Percentiles rank a stretch among this genome's conserved stretches.
These are phyloP conservation scores for Coendou prehensilis DNA, from an alignment of 2,797 vertebrate genomes.

Conservation along the genomic window DNA sequence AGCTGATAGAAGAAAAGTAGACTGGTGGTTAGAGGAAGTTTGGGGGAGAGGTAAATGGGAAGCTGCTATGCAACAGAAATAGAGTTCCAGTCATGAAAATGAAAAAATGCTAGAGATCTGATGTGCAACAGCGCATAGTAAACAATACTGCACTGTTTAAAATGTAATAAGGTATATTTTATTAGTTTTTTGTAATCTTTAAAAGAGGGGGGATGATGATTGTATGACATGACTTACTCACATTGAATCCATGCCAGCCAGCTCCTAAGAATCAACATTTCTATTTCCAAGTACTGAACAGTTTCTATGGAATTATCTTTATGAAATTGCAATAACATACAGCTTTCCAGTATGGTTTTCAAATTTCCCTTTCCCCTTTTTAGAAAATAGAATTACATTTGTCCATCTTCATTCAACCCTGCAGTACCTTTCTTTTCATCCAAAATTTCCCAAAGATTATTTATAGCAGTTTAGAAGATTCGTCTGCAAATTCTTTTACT, in stretches of 20 bases:
- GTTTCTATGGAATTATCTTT: background rate
- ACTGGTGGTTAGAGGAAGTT: background rate
- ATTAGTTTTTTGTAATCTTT: background rate
- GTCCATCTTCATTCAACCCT: constrained; percentile 39
- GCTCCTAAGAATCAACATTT: background rate
- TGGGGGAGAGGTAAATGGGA: background rate
- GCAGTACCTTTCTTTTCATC: constrained; percentile 18
- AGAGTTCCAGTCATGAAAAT: background rate
- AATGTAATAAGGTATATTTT: background rate
- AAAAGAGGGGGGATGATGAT: background rate
- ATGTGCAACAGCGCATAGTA: background rate
- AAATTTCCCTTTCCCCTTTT: constrained; percentile 53
- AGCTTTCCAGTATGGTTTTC: constrained; percentile 13
- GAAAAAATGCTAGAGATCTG: background rate
- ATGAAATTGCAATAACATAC: background rate
- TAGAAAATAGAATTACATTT: constrained; percentile 48
- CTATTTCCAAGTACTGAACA: background rate
- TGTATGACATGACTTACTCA: background rate
- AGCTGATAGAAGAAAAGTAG: background rate
- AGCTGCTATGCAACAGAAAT: background rate
- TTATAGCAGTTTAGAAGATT: constrained; percentile 49
- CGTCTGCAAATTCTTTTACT: constrained; percentile 34
- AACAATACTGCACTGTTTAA: background rate
- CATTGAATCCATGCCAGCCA: background rate
- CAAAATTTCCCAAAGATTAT: constrained; percentile 48